Percentiles rank a stretch among this genome's conserved stretches.
Conservation (phyloP, 2,888 invertebrate genomes). For the Agonopterix alstromeriana region DNA sequence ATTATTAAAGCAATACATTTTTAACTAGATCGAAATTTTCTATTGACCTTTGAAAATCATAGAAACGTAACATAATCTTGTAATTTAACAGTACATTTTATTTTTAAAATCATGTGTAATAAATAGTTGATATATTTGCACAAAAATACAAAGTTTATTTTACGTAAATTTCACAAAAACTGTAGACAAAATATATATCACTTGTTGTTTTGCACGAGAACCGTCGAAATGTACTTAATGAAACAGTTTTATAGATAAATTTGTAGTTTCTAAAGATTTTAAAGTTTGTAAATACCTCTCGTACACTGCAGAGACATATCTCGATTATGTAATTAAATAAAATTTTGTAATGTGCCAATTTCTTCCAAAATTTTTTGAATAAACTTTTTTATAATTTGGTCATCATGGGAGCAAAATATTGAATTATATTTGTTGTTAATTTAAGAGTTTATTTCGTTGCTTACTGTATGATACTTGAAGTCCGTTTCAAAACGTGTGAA, state of each 20-base stretch:
- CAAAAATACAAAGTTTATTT: neutral
- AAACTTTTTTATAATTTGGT: conserved; percentile 7
- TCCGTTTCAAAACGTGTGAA: too few relatives aligned
- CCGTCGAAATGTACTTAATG: neutral
- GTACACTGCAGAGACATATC: conserved; percentile 19
- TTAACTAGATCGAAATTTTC: neutral
- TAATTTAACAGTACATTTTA: neutral
- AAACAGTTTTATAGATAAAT: neutral
- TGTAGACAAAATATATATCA: neutral
- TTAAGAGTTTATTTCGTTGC: conserved; percentile 38
- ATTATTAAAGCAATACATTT: neutral
- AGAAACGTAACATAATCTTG: neutral
- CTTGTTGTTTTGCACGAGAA: neutral
- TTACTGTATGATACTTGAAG: too few relatives aligned
- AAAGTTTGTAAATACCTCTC: conserved; percentile 15
- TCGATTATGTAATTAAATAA: conserved; percentile 5
- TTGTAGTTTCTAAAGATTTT: neutral
- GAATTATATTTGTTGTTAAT: conserved; percentile 29
- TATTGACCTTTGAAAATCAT: neutral
- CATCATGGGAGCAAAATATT: conserved; percentile 18
- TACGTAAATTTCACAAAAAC: neutral
- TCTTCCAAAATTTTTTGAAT: conserved; percentile 15
- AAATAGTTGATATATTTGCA: neutral
- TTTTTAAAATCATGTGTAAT: neutral
- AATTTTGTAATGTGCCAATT: conserved; percentile 30